Percentiles rank a stretch among this genome's conserved stretches.
Conservation (phyloP, 1,140 invertebrate species). For the Nasonia giraulti region DNA sequence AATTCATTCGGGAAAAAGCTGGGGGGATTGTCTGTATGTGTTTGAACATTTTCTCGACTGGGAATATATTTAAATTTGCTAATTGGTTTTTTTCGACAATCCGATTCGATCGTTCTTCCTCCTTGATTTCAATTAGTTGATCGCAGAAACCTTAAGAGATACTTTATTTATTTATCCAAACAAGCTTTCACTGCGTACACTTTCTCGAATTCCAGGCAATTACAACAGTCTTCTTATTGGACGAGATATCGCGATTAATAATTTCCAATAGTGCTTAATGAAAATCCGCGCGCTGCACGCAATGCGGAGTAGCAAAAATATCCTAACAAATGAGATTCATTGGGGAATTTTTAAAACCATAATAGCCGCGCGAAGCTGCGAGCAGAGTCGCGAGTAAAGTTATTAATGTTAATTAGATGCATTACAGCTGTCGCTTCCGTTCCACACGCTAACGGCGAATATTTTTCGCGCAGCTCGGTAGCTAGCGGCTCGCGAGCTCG, state of each 20-base stretch:
- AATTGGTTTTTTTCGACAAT: neutral
- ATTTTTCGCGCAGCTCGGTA: constrained; percentile 1
- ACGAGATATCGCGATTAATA: neutral
- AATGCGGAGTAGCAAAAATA: neutral
- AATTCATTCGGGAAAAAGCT: constrained; percentile 17
- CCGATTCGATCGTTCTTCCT: neutral
- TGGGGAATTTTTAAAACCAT: neutral
- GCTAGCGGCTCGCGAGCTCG: neutral
- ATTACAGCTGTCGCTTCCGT: constrained; percentile 30
- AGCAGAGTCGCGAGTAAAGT: neutral
- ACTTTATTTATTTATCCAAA: too few species aligned
- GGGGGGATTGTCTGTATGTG: neutral
- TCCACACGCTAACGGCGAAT: neutral
- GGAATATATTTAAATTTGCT: neutral
- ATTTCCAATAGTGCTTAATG: neutral
- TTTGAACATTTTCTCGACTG: constrained; percentile 14
- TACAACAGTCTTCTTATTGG: too few species aligned
- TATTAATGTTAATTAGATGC: constrained; percentile 33
- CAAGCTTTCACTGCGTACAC: too few species aligned
- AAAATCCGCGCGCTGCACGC: neutral
- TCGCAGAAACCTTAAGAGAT: too few species aligned
- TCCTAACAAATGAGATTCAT: neutral
- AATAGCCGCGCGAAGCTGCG: neutral
- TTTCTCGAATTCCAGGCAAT: too few species aligned
- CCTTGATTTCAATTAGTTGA: neutral